A percentile compares a stretch with the other conserved stretches of the same genome.
Conservation (phyloP, 2,113 vertebrate genomes). For the Chrysochloris asiatica region DNA sequence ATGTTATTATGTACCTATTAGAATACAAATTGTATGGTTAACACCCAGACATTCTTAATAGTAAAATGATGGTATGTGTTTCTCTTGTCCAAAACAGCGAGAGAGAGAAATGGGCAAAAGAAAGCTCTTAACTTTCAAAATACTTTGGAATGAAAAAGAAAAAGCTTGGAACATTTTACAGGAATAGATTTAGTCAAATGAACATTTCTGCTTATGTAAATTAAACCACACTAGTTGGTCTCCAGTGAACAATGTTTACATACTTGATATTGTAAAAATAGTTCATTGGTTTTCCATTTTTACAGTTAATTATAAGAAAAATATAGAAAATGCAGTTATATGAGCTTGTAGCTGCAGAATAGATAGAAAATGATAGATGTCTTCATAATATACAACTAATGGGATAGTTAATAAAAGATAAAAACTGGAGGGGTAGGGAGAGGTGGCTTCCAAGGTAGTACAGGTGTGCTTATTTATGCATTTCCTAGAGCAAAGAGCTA, state of each 20-base stretch:
- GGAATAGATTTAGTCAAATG: background rate
- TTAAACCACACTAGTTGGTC: background rate
- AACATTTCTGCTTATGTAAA: background rate
- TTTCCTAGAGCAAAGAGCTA: background rate
- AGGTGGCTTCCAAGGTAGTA: background rate
- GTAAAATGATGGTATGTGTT: background rate
- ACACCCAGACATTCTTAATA: background rate
- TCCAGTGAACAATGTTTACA: background rate
- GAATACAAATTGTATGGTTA: background rate
- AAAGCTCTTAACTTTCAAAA: background rate
- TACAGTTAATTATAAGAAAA: conserved; percentile 33
- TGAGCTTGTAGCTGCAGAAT: no score
- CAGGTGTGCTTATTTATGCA: background rate
- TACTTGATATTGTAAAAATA: background rate
- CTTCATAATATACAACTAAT: background rate
- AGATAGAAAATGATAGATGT: background rate
- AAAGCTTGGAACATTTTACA: conserved; percentile 32
- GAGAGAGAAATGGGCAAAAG: background rate
- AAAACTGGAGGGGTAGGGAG: background rate
- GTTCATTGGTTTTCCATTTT: conserved; percentile 25
- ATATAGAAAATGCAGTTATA: background rate
- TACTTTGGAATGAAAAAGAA: background rate
- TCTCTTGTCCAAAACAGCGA: background rate
- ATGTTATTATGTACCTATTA: no score
- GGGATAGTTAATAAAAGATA: background rate